These are phyloP conservation scores for Cheilosia vulpina DNA, from an alignment of 2,888 invertebrate genomes.

Conservation along the genomic window DNA sequence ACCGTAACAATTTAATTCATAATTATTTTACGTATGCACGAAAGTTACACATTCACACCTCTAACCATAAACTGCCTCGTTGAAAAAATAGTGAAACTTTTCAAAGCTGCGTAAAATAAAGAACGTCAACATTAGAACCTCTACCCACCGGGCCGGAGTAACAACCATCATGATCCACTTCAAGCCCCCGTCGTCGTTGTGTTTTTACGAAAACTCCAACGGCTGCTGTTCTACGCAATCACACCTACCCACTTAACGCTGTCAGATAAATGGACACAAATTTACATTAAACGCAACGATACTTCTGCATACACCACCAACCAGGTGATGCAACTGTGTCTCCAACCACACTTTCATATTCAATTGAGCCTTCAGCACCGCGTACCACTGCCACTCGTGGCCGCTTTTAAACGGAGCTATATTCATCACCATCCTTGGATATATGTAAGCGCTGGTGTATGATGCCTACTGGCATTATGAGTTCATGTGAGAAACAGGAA, in stretches of 20 bases:
- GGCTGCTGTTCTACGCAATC: conserved; percentile 28
- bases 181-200: not conserved
- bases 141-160: not conserved
- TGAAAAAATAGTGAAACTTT: not conserved
- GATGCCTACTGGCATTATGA: conserved; percentile 50
- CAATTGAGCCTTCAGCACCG: conserved; percentile 54
- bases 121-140: conserved; percentile 37
- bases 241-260: conserved; percentile 29
- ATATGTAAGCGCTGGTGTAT: not conserved
- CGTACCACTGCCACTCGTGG: not conserved
- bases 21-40: not conserved
- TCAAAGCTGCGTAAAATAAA: conserved; percentile 18
- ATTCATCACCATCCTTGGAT: conserved; percentile 27
- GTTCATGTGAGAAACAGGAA: conserved; percentile 45
- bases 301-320: not conserved
- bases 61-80: not conserved
- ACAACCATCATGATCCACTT: not conserved
- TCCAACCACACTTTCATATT: conserved; percentile 32
- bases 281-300: conserved; percentile 49
- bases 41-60: not conserved
- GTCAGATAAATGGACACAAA: conserved; percentile 54
- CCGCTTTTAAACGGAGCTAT: conserved; percentile 21
- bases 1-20: not conserved
- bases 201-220: not conserved
- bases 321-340: conserved; percentile 1